phyloP scores from a whole-genome alignment of 2,797 vertebrate genomes.

The Scolopax bukidnonensis region DNA sequence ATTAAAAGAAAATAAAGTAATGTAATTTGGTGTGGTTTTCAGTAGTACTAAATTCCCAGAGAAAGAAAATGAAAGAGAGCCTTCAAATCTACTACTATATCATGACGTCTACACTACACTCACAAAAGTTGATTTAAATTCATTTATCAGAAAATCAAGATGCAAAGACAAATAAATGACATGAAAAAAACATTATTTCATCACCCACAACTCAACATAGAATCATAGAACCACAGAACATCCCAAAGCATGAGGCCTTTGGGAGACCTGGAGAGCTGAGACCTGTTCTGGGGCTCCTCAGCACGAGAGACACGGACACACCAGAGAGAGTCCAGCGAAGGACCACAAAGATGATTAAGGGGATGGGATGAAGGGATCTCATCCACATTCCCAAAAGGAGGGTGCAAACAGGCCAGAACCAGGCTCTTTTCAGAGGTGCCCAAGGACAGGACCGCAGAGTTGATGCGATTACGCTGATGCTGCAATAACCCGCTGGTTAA shows the following conservation, averaged over 20 bases:
- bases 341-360: background rate
- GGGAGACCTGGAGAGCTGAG: background rate
- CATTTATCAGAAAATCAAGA: background rate
- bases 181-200: background rate
- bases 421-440: background rate
- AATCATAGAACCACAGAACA: background rate
- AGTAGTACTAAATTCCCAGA: background rate
- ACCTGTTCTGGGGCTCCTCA: background rate
- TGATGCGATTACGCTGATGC: background rate
- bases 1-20: background rate
- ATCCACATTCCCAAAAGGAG: background rate
- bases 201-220: background rate
- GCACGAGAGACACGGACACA: background rate
- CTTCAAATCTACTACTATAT: background rate
- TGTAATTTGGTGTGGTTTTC: background rate
- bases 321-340: fast-evolving
- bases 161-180: background rate
- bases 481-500: background rate
- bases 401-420: background rate
- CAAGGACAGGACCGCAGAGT: background rate
- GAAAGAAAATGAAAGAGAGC: background rate
- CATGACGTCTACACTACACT: background rate
- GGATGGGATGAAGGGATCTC: background rate
- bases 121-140: background rate
- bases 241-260: background rate